Evolutionary conservation across 1,140 invertebrate genomes (phyloP).

Genomic region (Drosophila bifasciata): DNA sequence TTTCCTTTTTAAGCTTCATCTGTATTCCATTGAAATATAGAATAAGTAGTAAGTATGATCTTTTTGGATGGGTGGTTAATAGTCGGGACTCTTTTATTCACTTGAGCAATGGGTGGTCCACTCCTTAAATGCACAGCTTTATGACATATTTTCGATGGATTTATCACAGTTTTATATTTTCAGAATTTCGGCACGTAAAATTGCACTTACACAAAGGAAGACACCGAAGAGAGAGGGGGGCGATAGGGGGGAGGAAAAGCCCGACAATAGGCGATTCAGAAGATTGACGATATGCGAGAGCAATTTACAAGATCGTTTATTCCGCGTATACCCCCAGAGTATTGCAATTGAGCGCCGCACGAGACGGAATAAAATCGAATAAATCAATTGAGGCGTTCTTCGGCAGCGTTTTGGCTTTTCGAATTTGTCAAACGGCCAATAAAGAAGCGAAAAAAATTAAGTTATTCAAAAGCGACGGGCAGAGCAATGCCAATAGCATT

Average conservation of each 20-base stretch:
- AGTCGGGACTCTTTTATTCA: not conserved
- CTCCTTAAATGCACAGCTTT: slow-evolving; percentile 4
- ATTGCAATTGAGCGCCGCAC: slow-evolving; percentile 51
- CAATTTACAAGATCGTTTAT: slow-evolving; percentile 70
- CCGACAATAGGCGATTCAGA: slow-evolving; percentile 10
- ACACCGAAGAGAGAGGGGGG: too few species aligned
- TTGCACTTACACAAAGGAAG: slow-evolving; percentile 22
- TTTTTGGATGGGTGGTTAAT: slow-evolving; percentile 1
- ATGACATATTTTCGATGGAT: not conserved
- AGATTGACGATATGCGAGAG: slow-evolving; percentile 33
- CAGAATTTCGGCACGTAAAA: slow-evolving; percentile 29
- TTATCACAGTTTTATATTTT: slow-evolving; percentile 1
- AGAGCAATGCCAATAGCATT: slow-evolving; percentile 66
- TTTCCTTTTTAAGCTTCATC: too few species aligned
- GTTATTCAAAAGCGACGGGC: slow-evolving; percentile 56
- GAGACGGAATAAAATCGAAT: slow-evolving; percentile 62
- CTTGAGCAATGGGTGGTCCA: not conserved
- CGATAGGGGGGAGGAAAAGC: slow-evolving; percentile 11
- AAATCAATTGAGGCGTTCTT: slow-evolving; percentile 77
- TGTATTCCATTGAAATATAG: too few species aligned
- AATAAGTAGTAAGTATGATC: too few species aligned
- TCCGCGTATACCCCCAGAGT: slow-evolving; percentile 41
- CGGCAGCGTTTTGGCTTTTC: slow-evolving; percentile 45
- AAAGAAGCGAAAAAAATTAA: slow-evolving; percentile 56
- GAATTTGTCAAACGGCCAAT: slow-evolving; percentile 81